Base-by-base conservation (phyloP, 2,888 invertebrate genomes). In the Ectemnius cavifrons region DNA sequence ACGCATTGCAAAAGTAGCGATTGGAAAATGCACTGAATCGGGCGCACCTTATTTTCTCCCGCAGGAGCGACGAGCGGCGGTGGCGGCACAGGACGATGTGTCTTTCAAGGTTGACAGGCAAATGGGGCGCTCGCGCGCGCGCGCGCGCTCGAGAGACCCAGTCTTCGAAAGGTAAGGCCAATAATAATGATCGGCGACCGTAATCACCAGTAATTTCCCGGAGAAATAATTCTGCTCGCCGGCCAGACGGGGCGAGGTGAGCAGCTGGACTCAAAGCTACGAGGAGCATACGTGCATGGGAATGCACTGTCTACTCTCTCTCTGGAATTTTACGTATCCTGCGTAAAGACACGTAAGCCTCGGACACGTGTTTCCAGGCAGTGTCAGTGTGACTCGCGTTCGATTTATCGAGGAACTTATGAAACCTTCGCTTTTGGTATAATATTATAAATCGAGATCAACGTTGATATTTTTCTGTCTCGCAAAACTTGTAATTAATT, bases 181-280 rank as follows among this genome's bases (percentile, higher is more conserved):
- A 77, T 83, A 74, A 83, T 83, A 81, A 83, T 78, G 76, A 83
- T 83, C 72, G 71, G 64, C 23, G 67, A 70, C 65, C 57, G 61
- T 83, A 83, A 83, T 81, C 76, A 81, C 72, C 75, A 59, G 79
- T 64, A 83, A 83, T 83, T 83, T 83, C 73, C 69, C 60, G 63
- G 65, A 69, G 79, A 80, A 77, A 77, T 79, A 82, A 80, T 80
- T 81, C 71, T 67, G 74, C 70, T 60, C 63, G 28, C 47, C 47
- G 45, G 72, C 52, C 67, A 66, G 69, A 77, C 68, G 28, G 57
- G 61, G 71, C 71, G 56, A 73, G 70, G 65, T 59, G 62, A 79
- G 37, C 37, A 37, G 73, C 46, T 64, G 63, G 57, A 73, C 59
- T 37, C 37, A 28, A 6, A 62, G 45, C 14, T 20, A 23, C 46